A percentile compares a stretch with the other conserved stretches of the same genome.
Conservation (phyloP, 2,888 invertebrate species). For the Drosophila siamana region DNA sequence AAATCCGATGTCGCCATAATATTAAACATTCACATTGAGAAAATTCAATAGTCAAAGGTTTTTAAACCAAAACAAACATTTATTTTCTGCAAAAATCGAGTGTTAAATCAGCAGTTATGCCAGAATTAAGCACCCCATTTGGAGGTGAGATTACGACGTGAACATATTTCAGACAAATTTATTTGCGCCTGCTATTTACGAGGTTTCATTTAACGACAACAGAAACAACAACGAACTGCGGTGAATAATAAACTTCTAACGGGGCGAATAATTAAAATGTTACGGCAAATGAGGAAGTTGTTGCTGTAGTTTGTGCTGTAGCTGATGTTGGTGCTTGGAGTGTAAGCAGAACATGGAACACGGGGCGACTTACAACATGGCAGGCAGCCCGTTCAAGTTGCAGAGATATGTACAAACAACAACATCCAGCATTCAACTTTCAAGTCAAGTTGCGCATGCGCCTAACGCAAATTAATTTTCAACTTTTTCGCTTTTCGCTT, state of each 20-base stretch:
- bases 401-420: constrained; percentile 22
- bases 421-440: constrained; percentile 50
- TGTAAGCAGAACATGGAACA: constrained; percentile 48
- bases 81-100: constrained; percentile 20
- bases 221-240: constrained; percentile 26
- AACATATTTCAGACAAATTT: constrained; percentile 78
- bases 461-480: constrained; percentile 74
- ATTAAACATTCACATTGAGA: constrained; percentile 1
- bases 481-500: constrained; percentile 16
- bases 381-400: constrained; percentile 37
- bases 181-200: constrained; percentile 76
- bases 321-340: constrained; percentile 35
- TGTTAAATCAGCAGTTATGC: constrained; percentile 31
- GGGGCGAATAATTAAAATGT: constrained; percentile 78
- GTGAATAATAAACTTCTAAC: constrained; percentile 62
- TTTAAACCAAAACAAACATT: neutral
- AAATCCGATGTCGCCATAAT: constrained; percentile 18
- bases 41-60: constrained; percentile 16
- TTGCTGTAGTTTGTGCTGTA: no score
- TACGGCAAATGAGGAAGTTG: constrained; percentile 76
- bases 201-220: constrained; percentile 51
- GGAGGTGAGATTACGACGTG: constrained; percentile 24
- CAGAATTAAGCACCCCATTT: constrained; percentile 44
- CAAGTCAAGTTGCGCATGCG: constrained; percentile 75
- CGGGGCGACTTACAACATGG: constrained; percentile 43